Evolutionary conservation across 2,797 vertebrate genomes (phyloP).

Genomic region (Meda fulgida): DNA sequence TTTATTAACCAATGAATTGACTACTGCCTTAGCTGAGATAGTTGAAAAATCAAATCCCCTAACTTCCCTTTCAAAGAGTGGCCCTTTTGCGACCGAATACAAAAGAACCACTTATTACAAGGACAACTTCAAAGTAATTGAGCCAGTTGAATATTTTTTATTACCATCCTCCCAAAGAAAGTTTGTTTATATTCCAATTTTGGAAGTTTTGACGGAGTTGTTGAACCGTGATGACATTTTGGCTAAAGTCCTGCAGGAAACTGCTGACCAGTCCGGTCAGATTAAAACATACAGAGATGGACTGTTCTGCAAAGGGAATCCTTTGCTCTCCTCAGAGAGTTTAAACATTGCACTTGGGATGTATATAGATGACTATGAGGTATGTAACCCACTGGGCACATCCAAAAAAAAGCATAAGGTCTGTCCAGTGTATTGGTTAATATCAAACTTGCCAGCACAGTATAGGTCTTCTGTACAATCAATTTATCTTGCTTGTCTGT

Average conservation of each 20-base stretch:
- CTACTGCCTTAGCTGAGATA: constrained; percentile 15
- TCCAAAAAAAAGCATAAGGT: constrained; percentile 30
- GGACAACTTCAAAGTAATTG: constrained; percentile 43
- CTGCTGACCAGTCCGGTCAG: constrained; percentile 8
- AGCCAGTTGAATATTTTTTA: constrained; percentile 49
- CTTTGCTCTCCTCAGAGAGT: constrained; percentile 5
- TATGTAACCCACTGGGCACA: constrained; percentile 32
- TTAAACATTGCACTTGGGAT: constrained; percentile 28
- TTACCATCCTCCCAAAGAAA: neutral
- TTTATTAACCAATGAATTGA: neutral
- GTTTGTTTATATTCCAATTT: constrained; percentile 47
- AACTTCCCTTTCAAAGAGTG: constrained; percentile 7
- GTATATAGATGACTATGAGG: constrained; percentile 45
- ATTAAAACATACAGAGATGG: constrained; percentile 43
- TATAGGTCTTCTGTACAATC: constrained; percentile 32
- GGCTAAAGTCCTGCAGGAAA: constrained; percentile 17
- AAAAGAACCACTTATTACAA: constrained; percentile 32
- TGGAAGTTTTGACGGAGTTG: constrained; percentile 35
- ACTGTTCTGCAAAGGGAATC: constrained; percentile 22
- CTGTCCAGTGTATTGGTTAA: constrained; percentile 49
- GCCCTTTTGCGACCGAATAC: constrained; percentile 24
- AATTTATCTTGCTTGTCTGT: constrained; percentile 44
- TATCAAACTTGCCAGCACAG: constrained; percentile 33
- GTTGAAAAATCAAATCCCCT: constrained; percentile 30
- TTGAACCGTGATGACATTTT: constrained; percentile 38